Evolutionary conservation across 2,113 vertebrate genomes (phyloP).

Genomic region (Piprites chloris): DNA sequence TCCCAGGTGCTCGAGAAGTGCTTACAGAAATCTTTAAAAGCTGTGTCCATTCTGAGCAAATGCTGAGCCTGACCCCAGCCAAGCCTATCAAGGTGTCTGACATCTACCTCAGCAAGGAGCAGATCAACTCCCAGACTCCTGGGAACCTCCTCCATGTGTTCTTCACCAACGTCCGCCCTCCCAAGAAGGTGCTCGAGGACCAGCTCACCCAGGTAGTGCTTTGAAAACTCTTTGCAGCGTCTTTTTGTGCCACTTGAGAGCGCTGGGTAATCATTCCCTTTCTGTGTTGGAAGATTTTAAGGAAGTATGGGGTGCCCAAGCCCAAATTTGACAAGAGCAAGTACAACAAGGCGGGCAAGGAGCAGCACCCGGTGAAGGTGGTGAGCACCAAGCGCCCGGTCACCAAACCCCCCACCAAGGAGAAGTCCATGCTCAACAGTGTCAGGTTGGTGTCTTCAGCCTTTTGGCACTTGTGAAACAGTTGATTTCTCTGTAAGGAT

Average conservation of each 20-base stretch:
- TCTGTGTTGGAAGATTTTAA: conserved; percentile 80
- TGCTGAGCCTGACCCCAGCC: conserved; percentile 88
- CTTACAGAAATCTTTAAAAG: conserved; percentile 96
- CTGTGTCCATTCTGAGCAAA: conserved; percentile 92
- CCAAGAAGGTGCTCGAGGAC: conserved; percentile 95
- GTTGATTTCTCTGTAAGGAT: background rate
- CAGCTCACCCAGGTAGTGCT: conserved; percentile 91
- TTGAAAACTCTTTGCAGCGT: background rate
- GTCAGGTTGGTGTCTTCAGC: conserved; percentile 79
- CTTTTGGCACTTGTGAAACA: background rate
- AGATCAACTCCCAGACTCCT: conserved; percentile 93
- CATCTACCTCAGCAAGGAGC: conserved; percentile 97
- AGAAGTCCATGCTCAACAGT: conserved; percentile 90
- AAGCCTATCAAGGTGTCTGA: conserved; percentile 93
- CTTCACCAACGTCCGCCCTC: conserved; percentile 92
- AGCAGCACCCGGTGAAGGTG: conserved; percentile 94
- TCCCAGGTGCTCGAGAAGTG: conserved; percentile 88
- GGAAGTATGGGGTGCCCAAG: conserved; percentile 89
- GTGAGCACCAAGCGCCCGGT: conserved; percentile 94
- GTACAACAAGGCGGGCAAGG: conserved; percentile 92
- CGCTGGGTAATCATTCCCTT: background rate
- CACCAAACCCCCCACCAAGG: conserved; percentile 90
- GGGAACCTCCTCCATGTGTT: conserved; percentile 93
- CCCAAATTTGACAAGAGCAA: conserved; percentile 94
- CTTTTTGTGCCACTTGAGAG: too few relatives aligned